Evolutionary conservation across 2,888 invertebrate species (phyloP).

Genomic region (Stenoptilia bipunctidactyla): DNA sequence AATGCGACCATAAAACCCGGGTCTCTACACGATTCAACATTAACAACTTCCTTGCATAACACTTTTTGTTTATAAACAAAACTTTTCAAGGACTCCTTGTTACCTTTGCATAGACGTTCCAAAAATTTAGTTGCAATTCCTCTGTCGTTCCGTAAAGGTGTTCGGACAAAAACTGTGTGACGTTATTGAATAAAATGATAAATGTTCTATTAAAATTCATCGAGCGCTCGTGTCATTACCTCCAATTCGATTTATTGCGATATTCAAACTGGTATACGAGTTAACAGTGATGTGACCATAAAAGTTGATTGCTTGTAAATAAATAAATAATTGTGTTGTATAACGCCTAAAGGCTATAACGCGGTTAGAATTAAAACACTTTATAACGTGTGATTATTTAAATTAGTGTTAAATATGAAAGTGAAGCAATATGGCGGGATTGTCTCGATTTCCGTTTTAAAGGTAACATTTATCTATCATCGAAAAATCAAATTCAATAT

Average conservation of each 20-base stretch:
- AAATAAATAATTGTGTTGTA: conserved; percentile 31
- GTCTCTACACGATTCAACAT: conserved; percentile 34
- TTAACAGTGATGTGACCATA: conserved; percentile 21
- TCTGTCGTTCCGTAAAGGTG: conserved; percentile 32
- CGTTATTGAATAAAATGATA: conserved; percentile 21
- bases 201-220: conserved; percentile 36
- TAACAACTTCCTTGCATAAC: conserved; percentile 61
- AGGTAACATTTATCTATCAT: not conserved
- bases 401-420: no score
- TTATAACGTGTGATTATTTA: no score
- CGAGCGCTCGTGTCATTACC: conserved; percentile 25
- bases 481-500: no score
- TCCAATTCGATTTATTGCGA: conserved; percentile 26
- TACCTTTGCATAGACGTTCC: conserved; percentile 29
- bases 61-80: conserved; percentile 68
- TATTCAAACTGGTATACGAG: conserved; percentile 20
- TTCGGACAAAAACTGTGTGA: conserved; percentile 11
- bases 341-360: conserved; percentile 14
- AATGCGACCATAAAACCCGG: conserved; percentile 63
- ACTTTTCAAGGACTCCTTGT: conserved; percentile 47
- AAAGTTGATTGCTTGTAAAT: conserved; percentile 31
- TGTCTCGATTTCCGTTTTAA: not conserved
- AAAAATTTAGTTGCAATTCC: conserved; percentile 39
- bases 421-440: no score
- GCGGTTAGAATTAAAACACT: not conserved